Conservation (phyloP, 2,113 vertebrate genomes). For the Varanus salvator region DNA sequence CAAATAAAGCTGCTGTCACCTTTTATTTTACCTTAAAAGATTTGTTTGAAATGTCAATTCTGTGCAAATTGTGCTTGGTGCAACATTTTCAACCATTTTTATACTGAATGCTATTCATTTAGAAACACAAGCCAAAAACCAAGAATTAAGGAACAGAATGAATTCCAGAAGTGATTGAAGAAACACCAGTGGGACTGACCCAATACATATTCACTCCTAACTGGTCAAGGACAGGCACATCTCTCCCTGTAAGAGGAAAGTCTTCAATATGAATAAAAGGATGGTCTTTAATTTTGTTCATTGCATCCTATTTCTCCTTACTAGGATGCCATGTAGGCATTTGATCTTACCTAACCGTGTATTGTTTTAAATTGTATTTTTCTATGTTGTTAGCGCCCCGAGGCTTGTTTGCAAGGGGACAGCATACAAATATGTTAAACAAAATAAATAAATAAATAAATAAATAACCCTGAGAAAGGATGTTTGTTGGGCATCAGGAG, state of each 20-base stretch:
- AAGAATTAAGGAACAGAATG: slow-evolving; percentile 15
- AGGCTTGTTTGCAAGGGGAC: no score
- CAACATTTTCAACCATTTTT: slow-evolving; percentile 37
- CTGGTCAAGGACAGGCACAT: not conserved
- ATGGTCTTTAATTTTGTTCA: not conserved
- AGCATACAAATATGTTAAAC: no score
- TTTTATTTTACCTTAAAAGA: slow-evolving; percentile 42
- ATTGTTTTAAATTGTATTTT: no score
- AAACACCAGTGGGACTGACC: slow-evolving; percentile 52
- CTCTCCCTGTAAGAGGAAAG: not conserved
- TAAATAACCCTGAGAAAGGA: not conserved
- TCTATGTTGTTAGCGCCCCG: no score
- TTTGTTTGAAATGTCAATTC: slow-evolving; percentile 49
- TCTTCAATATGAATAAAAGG: not conserved
- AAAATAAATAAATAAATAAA: no score
- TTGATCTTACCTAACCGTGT: not conserved
- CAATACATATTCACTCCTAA: slow-evolving; percentile 1
- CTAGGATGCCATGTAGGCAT: not conserved
- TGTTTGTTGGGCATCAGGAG: not conserved
- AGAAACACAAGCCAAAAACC: slow-evolving; percentile 31
- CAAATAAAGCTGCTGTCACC: slow-evolving; percentile 59
- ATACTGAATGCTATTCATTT: slow-evolving; percentile 49
- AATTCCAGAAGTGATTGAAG: slow-evolving; percentile 49
- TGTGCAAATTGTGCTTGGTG: slow-evolving; percentile 48
- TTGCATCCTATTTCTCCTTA: not conserved